Base-by-base conservation (phyloP, 2,113 vertebrate species). In the Actenoides lindsayi region DNA sequence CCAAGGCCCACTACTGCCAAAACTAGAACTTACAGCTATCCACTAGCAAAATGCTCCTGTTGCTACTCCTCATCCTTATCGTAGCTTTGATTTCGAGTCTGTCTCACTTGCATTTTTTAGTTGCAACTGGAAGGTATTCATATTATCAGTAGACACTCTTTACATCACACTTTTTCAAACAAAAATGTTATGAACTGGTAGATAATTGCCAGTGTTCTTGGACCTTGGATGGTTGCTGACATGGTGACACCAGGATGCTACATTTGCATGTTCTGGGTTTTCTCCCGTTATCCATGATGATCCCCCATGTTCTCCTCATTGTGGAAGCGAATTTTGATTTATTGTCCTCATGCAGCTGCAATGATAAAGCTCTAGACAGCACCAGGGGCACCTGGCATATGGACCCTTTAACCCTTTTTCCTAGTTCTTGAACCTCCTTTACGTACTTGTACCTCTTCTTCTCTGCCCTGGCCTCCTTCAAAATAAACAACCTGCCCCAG, bases 341-440 rank as follows among this genome's bases (percentile, higher is more conserved):
- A 37, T 35, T 69, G 4, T 80, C n/a, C 9, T 89, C 5, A 2
- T 59, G 63, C 17, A 63, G 17, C 21, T 73, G 39, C 24, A 87
- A 39, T 16, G 5, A 50, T 64, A 23, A 75, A 78, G 9, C 7
- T 27, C 11, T 12, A 48, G 5, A 53, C 20, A 69, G 16, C n/a
- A 78, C 11, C 17, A 85, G 20, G n/a, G 0, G 0, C 2, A n/a
- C 6, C 16, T 46, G 33, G 3, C 68, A 4, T 48, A 16, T 11
- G 10, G 21, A 39, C 9, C 3, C 28, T 28, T 16, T 33, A 39
- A 62, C 4, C 2, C 3, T 60, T 91, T 74, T 65, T 56, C 20
- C 18, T 7, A 16, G 27, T 42, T 57, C 65, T 82, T 31, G 2
- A 85, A 2, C 5, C 3, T 39, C 14, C 11, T 62, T 87, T 88